phyloP scores from a whole-genome alignment of 2,797 vertebrate genomes.

The Micrastur ruficollis region DNA sequence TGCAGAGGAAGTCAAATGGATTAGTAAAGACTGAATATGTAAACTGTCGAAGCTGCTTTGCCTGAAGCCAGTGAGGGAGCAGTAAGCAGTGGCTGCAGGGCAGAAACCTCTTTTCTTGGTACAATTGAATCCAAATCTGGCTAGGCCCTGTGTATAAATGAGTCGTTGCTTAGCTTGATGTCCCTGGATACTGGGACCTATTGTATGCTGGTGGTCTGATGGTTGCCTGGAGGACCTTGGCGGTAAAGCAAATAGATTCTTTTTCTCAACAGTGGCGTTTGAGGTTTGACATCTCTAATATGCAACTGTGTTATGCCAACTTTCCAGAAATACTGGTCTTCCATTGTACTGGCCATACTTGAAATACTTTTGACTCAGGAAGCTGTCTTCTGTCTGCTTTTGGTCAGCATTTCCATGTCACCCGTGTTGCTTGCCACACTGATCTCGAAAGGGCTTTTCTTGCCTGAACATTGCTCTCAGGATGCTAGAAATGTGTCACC shows the following conservation, averaged over 20 bases:
- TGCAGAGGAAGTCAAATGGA: background rate
- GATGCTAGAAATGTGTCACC: background rate
- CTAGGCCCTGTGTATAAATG: background rate
- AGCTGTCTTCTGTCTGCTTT: background rate
- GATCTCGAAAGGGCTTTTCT: background rate
- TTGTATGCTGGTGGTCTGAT: conserved; percentile 31
- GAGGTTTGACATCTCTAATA: conserved; percentile 43
- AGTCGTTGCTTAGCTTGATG: background rate
- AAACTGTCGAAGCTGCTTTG: conserved; percentile 18
- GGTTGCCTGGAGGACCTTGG: conserved; percentile 42
- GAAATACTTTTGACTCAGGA: conserved; percentile 2
- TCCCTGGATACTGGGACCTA: background rate
- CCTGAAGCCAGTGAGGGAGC: background rate
- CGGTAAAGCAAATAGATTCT: conserved; percentile 36
- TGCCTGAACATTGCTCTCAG: background rate
- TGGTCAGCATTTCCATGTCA: background rate
- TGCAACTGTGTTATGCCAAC: conserved; percentile 10
- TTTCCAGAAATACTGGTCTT: conserved; percentile 64
- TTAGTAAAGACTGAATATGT: background rate
- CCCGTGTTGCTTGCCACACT: rapidly evolving
- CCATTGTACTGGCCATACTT: background rate
- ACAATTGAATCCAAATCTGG: background rate
- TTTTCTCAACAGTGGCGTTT: conserved; percentile 47
- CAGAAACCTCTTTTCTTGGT: background rate
- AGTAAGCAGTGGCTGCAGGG: background rate